These are phyloP conservation scores for Drosophila kurseongensis DNA, from an alignment of 1,140 invertebrate genomes.

Conservation along the genomic window DNA sequence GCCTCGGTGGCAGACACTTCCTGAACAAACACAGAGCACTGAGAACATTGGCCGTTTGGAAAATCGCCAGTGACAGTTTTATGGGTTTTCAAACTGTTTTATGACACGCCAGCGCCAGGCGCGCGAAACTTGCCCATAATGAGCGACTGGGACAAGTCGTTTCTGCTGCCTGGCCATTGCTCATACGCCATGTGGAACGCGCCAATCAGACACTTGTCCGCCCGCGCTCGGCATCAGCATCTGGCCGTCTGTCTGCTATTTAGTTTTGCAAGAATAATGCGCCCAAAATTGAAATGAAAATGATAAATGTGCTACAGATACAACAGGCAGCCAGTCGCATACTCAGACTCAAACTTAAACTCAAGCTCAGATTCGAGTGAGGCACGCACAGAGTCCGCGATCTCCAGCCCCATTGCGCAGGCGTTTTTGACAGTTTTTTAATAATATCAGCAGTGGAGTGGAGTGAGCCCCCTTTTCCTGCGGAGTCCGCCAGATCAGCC, in stretches of 20 bases:
- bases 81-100: slow-evolving; percentile 83
- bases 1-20: slow-evolving; percentile 40
- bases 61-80: slow-evolving; percentile 77
- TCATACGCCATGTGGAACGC: slow-evolving; percentile 78
- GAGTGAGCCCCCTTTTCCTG: slow-evolving; percentile 28
- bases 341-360: slow-evolving; percentile 10
- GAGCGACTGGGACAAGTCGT: slow-evolving; percentile 37
- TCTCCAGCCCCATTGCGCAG: slow-evolving; percentile 65
- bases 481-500: slow-evolving; percentile 44
- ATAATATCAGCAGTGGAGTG: slow-evolving; percentile 68
- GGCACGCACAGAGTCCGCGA: slow-evolving; percentile 51
- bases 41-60: slow-evolving; percentile 55
- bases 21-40: slow-evolving; percentile 17
- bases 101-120: slow-evolving; percentile 62
- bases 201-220: slow-evolving; percentile 80
- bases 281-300: slow-evolving; percentile 80
- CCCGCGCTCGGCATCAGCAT: slow-evolving; percentile 47
- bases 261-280: slow-evolving; percentile 76
- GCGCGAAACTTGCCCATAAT: slow-evolving; percentile 72
- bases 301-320: slow-evolving; percentile 82
- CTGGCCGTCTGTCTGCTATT: slow-evolving; percentile 46
- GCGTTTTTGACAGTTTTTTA: slow-evolving; percentile 83
- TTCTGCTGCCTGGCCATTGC: slow-evolving; percentile 39
- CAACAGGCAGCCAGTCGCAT: slow-evolving; percentile 30
- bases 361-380: slow-evolving; percentile 11